These are phyloP conservation scores for Cataglyphis livida DNA, from an alignment of 2,888 invertebrate genomes.

Conservation along the genomic window DNA sequence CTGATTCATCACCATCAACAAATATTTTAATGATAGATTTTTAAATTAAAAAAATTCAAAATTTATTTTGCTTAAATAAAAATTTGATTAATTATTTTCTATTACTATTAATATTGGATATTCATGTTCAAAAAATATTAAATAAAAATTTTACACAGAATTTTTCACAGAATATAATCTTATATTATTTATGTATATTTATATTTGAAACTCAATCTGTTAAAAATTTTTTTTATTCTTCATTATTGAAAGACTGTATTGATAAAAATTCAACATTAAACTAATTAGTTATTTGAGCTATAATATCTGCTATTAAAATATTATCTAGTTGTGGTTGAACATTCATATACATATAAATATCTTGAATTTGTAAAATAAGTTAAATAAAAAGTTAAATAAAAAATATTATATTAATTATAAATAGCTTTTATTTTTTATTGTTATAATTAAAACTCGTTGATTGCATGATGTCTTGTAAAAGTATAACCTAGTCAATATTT, in stretches of 20 bases:
- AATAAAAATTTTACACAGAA: not conserved
- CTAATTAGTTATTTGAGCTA: not conserved
- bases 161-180: not conserved
- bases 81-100: not conserved
- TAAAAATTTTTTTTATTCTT: not conserved
- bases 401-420: constrained; percentile 30
- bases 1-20: not conserved
- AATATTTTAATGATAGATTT: constrained; percentile 28
- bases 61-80: not conserved
- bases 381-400: constrained; percentile 43
- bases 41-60: not conserved
- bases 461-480: constrained; percentile 15
- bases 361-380: constrained; percentile 42
- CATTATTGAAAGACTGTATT: not conserved
- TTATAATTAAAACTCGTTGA: constrained; percentile 24
- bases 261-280: not conserved
- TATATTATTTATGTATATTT: constrained; percentile 11
- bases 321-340: constrained; percentile 3
- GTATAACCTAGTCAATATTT: constrained; percentile 35
- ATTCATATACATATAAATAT: constrained; percentile 3
- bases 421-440: constrained; percentile 20
- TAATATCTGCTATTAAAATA: constrained; percentile 19
- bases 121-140: not conserved
- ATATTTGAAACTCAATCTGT: not conserved
- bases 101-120: not conserved